phyloP scores from a whole-genome alignment of 2,888 invertebrate species.

The Agrotis segetum region DNA sequence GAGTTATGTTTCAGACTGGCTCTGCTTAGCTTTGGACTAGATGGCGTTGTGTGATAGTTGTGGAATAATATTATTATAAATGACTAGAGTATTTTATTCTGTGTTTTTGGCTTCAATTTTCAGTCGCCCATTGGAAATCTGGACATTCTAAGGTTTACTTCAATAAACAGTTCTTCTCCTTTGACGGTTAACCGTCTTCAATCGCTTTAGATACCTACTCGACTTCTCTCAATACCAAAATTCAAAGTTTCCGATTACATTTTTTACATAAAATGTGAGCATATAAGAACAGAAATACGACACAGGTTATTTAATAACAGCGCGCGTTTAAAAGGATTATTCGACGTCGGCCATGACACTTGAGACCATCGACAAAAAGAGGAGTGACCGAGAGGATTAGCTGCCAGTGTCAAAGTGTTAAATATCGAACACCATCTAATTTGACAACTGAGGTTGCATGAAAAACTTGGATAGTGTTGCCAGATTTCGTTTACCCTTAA shows the following conservation, averaged over 20 bases:
- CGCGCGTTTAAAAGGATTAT: constrained; percentile 89
- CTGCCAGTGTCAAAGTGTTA: constrained; percentile 91
- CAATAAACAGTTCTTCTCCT: too few relatives aligned
- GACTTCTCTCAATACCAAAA: constrained; percentile 4
- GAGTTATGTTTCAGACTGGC: too few relatives aligned
- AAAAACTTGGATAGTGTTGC: constrained; percentile 72
- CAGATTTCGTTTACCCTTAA: constrained; percentile 46
- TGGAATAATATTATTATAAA: too few relatives aligned
- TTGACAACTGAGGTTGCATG: constrained; percentile 86
- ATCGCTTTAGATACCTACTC: background rate
- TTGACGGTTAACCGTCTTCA: background rate
- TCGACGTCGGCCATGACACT: constrained; percentile 84
- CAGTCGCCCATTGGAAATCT: too few relatives aligned
- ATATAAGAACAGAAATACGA: constrained; percentile 83
- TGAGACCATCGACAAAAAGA: constrained; percentile 81
- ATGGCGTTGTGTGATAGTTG: too few relatives aligned
- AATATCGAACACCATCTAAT: constrained; percentile 90
- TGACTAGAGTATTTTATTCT: too few relatives aligned
- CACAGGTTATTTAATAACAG: constrained; percentile 82
- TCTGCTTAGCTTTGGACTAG: too few relatives aligned
- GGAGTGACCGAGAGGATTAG: constrained; percentile 88
- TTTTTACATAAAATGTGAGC: constrained; percentile 72
- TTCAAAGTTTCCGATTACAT: constrained; percentile 78
- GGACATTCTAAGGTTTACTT: too few relatives aligned
- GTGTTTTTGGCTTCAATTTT: too few relatives aligned